Evolutionary conservation across 2,888 invertebrate genomes (phyloP), one percentile per base, ranked within the genome.

Genomic region (Ctena decussata): DNA sequence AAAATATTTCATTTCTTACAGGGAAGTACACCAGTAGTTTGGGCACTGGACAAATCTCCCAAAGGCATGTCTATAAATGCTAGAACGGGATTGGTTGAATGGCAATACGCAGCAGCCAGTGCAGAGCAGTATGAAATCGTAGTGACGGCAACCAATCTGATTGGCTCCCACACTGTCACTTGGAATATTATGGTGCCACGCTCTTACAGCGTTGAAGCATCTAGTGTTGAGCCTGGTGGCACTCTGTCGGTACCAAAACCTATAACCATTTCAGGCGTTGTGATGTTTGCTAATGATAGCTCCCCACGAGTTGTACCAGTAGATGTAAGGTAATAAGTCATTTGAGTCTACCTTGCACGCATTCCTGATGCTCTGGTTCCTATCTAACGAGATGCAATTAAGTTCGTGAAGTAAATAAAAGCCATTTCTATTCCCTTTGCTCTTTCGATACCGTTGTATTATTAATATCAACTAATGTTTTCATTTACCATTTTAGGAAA

Each of bases 311-410:
- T 80, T 24, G 82, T 80, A 27, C 82, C 79, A 24, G 65, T 86
- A 18, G 82, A 86, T 80, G 41, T 86, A 12, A 70, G 65, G 85
- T 86, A 46, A n/a, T n/a, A n/a, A n/a, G n/a, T n/a, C n/a, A n/a
- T n/a, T n/a, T n/a, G n/a, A n/a, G n/a, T n/a, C n/a, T n/a, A n/a
- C n/a, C n/a, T n/a, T n/a, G n/a, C n/a, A n/a, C n/a, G n/a, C n/a
- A n/a, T n/a, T n/a, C n/a, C n/a, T n/a, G n/a, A n/a, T n/a, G n/a
- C n/a, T n/a, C n/a, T n/a, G n/a, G n/a, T n/a, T n/a, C n/a, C n/a
- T n/a, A n/a, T n/a, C n/a, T n/a, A n/a, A n/a, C n/a, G n/a, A n/a
- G n/a, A n/a, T n/a, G n/a, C n/a, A n/a, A n/a, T n/a, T n/a, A n/a
- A n/a, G n/a, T n/a, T n/a, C n/a, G n/a, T n/a, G n/a, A n/a, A n/a